phyloP scores from a whole-genome alignment of 2,113 vertebrate species.

The Rhabdomys dilectus region DNA sequence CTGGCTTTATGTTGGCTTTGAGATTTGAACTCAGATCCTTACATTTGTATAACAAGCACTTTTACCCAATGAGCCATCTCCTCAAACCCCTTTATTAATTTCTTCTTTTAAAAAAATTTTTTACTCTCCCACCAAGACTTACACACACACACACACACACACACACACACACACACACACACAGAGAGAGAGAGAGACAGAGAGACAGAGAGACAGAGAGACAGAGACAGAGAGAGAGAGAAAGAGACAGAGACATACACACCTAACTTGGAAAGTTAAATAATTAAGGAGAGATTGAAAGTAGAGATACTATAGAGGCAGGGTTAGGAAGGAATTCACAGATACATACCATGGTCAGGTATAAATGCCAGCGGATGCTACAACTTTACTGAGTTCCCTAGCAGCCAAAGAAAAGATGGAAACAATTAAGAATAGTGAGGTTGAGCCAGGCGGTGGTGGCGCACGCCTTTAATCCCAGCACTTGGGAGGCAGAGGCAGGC shows the following conservation, averaged over 20 bases:
- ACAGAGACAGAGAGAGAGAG: no score
- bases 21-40: background rate
- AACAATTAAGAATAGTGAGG: background rate
- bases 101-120: background rate
- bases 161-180: background rate
- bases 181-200: no score
- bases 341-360: background rate
- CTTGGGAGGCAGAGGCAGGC: no score
- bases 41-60: background rate
- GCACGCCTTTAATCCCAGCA: no score
- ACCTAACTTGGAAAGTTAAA: slow-evolving; percentile 14
- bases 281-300: slow-evolving; percentile 34
- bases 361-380: background rate
- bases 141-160: background rate
- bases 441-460: no score
- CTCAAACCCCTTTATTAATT: background rate
- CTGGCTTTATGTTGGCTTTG: background rate
- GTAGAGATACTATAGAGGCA: background rate
- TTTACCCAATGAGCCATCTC: background rate
- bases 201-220: no score
- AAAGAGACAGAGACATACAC: no score
- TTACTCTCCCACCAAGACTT: background rate
- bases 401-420: slow-evolving; percentile 57
- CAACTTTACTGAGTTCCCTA: slow-evolving; percentile 49
- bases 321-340: background rate